These are phyloP conservation scores for Meda fulgida DNA, from an alignment of 2,797 vertebrate species.

Conservation along the genomic window DNA sequence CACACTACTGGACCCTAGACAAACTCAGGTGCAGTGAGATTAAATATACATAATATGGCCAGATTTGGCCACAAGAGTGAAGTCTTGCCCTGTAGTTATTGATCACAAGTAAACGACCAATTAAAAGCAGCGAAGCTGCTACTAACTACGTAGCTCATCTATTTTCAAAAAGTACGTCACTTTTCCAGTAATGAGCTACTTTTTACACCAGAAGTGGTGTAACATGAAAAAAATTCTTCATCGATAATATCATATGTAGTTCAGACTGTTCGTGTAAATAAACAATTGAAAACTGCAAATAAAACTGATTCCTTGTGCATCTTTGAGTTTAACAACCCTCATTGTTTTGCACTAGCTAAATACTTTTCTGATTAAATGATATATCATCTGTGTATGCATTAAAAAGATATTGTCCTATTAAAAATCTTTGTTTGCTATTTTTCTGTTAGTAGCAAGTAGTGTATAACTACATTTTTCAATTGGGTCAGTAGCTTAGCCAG, in stretches of 20 bases:
- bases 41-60: not conserved
- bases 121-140: not conserved
- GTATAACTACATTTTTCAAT: not conserved
- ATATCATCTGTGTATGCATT: not conserved
- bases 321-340: not conserved
- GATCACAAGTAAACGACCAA: not conserved
- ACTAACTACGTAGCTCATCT: not conserved
- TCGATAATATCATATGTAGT: too few relatives aligned
- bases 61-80: not conserved
- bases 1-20: constrained; percentile 97
- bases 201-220: not conserved
- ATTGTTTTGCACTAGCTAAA: not conserved
- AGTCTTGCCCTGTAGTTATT: not conserved
- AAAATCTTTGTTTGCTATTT: not conserved
- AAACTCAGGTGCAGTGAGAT: constrained; percentile 86
- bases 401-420: not conserved
- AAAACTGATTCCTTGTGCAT: not conserved
- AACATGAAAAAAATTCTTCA: not conserved
- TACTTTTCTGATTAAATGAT: not conserved
- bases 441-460: too few relatives aligned
- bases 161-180: not conserved
- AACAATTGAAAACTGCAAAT: too few relatives aligned
- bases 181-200: not conserved
- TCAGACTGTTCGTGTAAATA: not conserved
- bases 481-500: not conserved